Evolutionary conservation across 2,797 vertebrate species (phyloP), one percentile per base, ranked within the genome.

Genomic region (Notolabrus celidotus): DNA sequence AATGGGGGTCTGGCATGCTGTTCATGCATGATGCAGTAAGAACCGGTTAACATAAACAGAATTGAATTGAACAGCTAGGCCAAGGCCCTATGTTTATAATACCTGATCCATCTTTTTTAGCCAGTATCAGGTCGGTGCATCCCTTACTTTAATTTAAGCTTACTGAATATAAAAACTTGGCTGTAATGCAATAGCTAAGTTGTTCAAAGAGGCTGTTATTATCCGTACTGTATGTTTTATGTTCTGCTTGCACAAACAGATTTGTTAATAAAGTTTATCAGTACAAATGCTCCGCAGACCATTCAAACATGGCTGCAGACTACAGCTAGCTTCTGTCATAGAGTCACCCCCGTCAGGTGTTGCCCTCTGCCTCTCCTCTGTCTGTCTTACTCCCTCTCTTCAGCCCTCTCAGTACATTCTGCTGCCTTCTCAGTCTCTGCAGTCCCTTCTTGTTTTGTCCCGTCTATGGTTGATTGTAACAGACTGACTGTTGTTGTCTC

Each of bases 401-500:
- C 72, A 69, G 76, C 83, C 65, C 73, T 76, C 79, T 86, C 36
- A 67, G 41, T 82, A 62, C 74, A 64, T 89, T 76, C 71, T 73
- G 60, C 86, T 86, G 69, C 77, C 70, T 83, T 61, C 59, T 84
- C 71, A 78, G 63, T 78, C 75, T 80, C 58, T 89, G 75, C 75
- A 77, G 82, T 71, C 79, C 84, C 71, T 67, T 82, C 77, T 83
- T 84, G 69, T 78, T 80, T 20, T 85, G 84, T 84, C 76, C 72
- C 72, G 76, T 42, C 77, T 57, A 64, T 90, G 55, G 90, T 81
- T 92, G 80, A 90, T 86, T 79, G 49, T 92, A 88, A 90, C 90
- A 92, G 84, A 92, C 91, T 87, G 87, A 95, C 89, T 91, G 53
- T 93, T 92, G 72, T 92, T 93, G 92, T 94, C 92, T 93, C 92